Evolutionary conservation across 2,888 invertebrate genomes (phyloP), one percentile per base, ranked within the genome.

Genomic region (Monopis laevigella): DNA sequence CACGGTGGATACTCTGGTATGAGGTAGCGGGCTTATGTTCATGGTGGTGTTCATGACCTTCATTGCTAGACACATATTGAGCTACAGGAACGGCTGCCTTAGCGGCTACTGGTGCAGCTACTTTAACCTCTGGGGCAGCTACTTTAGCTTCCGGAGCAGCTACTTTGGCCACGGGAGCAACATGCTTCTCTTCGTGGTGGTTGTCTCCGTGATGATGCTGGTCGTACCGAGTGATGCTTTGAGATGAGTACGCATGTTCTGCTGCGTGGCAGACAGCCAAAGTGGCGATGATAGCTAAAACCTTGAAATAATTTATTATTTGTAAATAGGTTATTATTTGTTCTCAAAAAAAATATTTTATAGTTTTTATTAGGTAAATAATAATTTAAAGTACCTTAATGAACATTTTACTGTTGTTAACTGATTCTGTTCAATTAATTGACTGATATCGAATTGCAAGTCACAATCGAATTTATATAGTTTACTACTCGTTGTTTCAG

Each of bases 171-270:
- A 35, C 19, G 6, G 39, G 39, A 3, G 13, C 24, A n/a, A 11
- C 10, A n/a, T 21, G 32, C 10, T 32, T 32, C 14, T 21, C 24
- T 13, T 21, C 39, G 5, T 13, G 21, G n/a, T 39, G 21, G 4
- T 32, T 7, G 14, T 32, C 34, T 5, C 16, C 12, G 11, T 21
- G 12, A n/a, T 39, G 39, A 12, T 46, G 43, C 3, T 45, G 14
- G 27, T 42, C 43, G 11, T 46, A 54, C 16, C 45, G 55, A 3
- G 52, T 50, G 27, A 58, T 54, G 29, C 55, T 59, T 43, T 59
- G 56, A 5, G 56, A 58, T 2, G 58, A 59, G 41, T 54, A 54
- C n/a, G 56, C 58, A 14, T 59, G 56, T 27, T 60, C 54, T 1
- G 36, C 48, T 2, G 56, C 55, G n/a, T 53, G 44, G 41, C 53